Evolutionary conservation across 2,797 vertebrate species (phyloP).

Genomic region (Semotilus atromaculatus): DNA sequence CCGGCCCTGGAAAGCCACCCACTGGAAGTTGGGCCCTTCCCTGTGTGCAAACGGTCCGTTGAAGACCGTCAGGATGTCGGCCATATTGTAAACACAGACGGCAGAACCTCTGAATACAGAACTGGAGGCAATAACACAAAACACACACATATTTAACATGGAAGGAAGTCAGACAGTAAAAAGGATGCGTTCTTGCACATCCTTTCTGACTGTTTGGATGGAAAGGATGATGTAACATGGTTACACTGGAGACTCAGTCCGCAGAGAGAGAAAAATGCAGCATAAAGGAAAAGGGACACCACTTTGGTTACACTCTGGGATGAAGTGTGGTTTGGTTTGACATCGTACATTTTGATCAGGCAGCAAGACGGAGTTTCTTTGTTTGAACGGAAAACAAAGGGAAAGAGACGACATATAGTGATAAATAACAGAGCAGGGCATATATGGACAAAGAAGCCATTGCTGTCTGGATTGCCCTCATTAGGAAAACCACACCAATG

Average conservation of each 20-base stretch:
- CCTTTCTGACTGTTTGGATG: neutral
- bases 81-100: conserved; percentile 95
- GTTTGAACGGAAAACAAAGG: conserved; percentile 47
- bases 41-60: conserved; percentile 97
- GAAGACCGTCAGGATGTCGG: conserved; percentile 96
- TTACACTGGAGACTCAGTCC: neutral
- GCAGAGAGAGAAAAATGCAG: neutral
- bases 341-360: conserved; percentile 53
- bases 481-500: conserved; percentile 42
- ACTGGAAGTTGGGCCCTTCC: conserved; percentile 95
- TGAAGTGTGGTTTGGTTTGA: conserved; percentile 63
- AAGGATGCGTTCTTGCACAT: neutral
- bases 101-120: conserved; percentile 98
- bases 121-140: conserved; percentile 72
- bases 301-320: conserved; percentile 15
- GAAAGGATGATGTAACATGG: neutral
- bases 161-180: neutral
- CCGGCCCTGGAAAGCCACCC: conserved; percentile 94
- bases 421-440: conserved; percentile 34
- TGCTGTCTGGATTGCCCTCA: conserved; percentile 69
- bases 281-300: conserved; percentile 4
- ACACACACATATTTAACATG: conserved; percentile 31
- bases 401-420: conserved; percentile 50
- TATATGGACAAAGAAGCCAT: conserved; percentile 34
- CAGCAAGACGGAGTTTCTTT: conserved; percentile 61